Evolutionary conservation across 1,140 invertebrate species (phyloP).

Genomic region (Portunus trituberculatus): DNA sequence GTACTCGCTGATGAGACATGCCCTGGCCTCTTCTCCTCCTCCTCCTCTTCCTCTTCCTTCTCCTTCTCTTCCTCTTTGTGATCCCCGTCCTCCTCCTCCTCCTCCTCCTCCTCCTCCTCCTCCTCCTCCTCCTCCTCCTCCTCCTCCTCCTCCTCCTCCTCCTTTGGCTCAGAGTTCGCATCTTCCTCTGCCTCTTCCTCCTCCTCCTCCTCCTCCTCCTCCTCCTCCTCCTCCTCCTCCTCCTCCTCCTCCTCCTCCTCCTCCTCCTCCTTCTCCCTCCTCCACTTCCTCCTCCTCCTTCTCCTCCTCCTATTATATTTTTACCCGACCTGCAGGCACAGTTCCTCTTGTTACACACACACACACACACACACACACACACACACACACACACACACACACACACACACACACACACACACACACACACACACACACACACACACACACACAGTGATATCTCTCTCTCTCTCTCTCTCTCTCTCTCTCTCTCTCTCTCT

Average conservation of each 20-base stretch:
- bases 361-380: no score
- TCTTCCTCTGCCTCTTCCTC: not conserved
- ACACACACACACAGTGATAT: no score
- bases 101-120: not conserved
- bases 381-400: no score
- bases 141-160: not conserved
- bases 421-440: not conserved
- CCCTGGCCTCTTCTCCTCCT: not conserved
- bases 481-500: no score
- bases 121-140: not conserved
- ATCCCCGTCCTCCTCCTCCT: not conserved
- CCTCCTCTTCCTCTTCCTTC: not conserved
- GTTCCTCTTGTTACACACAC: not conserved
- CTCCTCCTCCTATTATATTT: not conserved
- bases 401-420: not conserved
- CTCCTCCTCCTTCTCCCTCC: not conserved
- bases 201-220: not conserved
- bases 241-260: not conserved
- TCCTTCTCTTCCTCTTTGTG: not conserved
- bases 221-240: not conserved
- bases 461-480: no score
- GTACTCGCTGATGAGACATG: not conserved
- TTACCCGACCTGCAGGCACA: not conserved
- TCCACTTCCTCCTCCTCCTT: not conserved
- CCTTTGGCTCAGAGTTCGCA: no score